Conservation (phyloP, 1,140 invertebrate species). For the Nilaparvata lugens region DNA sequence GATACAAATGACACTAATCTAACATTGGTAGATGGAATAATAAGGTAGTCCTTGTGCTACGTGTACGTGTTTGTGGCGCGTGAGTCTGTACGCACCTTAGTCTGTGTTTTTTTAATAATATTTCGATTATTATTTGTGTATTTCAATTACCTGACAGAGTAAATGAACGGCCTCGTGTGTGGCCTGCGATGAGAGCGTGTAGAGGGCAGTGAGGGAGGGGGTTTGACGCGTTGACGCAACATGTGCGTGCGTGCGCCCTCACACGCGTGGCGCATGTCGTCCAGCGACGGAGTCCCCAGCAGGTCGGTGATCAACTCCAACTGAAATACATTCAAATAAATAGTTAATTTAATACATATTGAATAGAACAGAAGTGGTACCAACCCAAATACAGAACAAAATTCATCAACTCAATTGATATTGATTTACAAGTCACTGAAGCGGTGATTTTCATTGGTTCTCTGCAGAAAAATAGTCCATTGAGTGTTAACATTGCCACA, state of each 20-base stretch:
- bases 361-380: background rate
- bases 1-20: too few species aligned
- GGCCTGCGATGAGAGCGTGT: constrained; percentile 83
- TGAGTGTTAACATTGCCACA: too few species aligned
- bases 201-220: constrained; percentile 82
- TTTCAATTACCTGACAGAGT: constrained; percentile 55
- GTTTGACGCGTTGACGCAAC: constrained; percentile 77
- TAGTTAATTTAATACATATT: background rate
- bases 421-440: too few species aligned
- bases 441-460: too few species aligned
- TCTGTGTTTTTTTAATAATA: too few species aligned
- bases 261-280: constrained; percentile 94
- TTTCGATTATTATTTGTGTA: too few species aligned
- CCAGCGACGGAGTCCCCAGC: constrained; percentile 88
- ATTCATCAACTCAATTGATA: too few species aligned
- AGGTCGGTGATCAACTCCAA: constrained; percentile 95
- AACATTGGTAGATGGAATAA: too few species aligned
- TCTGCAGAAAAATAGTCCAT: too few species aligned
- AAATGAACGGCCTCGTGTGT: constrained; percentile 97
- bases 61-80: too few species aligned
- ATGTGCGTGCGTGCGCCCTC: constrained; percentile 92
- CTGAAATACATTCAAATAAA: constrained; percentile 43
- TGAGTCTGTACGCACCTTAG: too few species aligned
- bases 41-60: too few species aligned
- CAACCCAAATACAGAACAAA: background rate